phyloP scores from a whole-genome alignment of 2,797 vertebrate genomes.

The Echiichthys vipera region DNA sequence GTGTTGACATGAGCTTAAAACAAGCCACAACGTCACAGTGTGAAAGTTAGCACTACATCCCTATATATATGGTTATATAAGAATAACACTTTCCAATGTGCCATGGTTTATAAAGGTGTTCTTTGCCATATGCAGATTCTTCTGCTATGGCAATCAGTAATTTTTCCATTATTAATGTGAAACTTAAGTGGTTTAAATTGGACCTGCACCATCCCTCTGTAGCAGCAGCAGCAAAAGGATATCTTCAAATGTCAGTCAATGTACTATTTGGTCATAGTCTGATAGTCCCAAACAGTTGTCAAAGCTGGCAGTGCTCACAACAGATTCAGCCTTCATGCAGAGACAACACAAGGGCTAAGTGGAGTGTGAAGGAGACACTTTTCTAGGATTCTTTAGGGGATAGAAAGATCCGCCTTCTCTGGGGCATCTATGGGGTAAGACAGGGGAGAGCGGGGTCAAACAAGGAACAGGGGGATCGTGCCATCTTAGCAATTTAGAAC shows the following conservation, averaged over 20 bases:
- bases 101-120: too few species aligned
- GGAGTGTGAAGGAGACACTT: background rate
- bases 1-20: too few species aligned
- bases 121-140: too few species aligned
- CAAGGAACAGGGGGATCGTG: too few species aligned
- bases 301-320: constrained; percentile 1
- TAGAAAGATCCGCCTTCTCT: background rate
- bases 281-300: background rate
- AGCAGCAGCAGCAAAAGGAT: background rate
- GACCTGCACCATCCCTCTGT: background rate
- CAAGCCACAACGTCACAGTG: too few species aligned
- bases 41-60: too few species aligned
- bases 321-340: background rate
- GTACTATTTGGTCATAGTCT: background rate
- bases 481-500: too few species aligned
- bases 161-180: constrained; percentile 3
- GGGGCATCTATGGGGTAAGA: background rate
- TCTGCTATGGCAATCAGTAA: background rate
- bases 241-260: background rate
- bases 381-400: background rate
- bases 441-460: too few species aligned
- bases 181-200: too few species aligned
- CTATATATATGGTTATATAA: too few species aligned
- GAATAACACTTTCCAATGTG: too few species aligned
- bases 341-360: background rate